Evolutionary conservation across 2,888 invertebrate species (phyloP).

Genomic region (Hedya salicella): DNA sequence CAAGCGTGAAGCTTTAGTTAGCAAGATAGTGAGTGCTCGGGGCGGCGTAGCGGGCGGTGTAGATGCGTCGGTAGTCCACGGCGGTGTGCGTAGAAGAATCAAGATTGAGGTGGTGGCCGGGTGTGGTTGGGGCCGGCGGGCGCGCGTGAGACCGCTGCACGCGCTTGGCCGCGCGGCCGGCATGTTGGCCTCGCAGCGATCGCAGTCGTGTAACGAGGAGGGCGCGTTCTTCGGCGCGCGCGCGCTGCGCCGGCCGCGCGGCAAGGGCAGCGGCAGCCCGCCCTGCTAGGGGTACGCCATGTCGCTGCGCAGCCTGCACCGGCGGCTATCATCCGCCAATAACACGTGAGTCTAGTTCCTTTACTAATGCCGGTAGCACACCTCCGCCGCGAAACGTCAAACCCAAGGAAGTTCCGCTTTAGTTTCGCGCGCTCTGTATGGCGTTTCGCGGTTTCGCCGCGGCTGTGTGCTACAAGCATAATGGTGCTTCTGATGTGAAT

Average conservation of each 20-base stretch:
- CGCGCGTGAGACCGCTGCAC: conserved; percentile 82
- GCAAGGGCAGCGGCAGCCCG: conserved; percentile 84
- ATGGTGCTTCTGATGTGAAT: no score
- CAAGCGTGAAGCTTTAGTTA: conserved; percentile 50
- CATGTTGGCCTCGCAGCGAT: conserved; percentile 83
- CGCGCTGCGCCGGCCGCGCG: conserved; percentile 84
- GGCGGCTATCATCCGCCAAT: conserved; percentile 86
- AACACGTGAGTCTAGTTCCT: conserved; percentile 80
- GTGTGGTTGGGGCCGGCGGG: conserved; percentile 82
- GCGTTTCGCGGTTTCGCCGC: no score
- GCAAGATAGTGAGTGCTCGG: conserved; percentile 44
- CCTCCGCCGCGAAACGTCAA: no score
- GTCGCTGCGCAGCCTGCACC: conserved; percentile 87
- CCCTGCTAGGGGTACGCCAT: conserved; percentile 87
- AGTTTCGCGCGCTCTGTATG: no score
- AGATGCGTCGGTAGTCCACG: conserved; percentile 51
- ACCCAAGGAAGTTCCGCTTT: no score
- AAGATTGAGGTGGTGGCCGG: conserved; percentile 83
- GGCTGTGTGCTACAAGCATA: no score
- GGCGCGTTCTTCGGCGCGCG: conserved; percentile 84
- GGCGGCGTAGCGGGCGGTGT: conserved; percentile 28
- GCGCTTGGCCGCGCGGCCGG: conserved; percentile 79
- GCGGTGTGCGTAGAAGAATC: conserved; percentile 50
- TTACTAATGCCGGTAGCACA: no score
- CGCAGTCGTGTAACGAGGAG: conserved; percentile 84